These are phyloP conservation scores for Novumbra hubbsi DNA, from an alignment of 2,797 vertebrate genomes.

Conservation along the genomic window DNA sequence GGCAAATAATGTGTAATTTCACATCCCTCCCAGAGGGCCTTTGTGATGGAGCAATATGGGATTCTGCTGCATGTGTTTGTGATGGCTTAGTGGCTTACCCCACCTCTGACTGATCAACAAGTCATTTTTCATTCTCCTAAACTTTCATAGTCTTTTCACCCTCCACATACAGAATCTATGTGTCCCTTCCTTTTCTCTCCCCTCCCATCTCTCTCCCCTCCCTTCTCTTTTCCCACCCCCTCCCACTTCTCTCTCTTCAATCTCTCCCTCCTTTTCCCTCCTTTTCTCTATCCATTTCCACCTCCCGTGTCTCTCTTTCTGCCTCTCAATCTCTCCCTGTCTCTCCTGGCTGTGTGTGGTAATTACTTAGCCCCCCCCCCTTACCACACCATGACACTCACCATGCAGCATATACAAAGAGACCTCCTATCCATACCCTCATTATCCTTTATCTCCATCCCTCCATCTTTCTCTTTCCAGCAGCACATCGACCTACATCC, in stretches of 20 bases:
- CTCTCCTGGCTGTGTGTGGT: too few relatives aligned
- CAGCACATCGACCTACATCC: too few relatives aligned
- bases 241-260: neutral
- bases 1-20: neutral
- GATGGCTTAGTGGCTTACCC: conserved; percentile 4
- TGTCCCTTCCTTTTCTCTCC: neutral
- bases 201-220: neutral
- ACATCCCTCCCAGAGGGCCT: neutral
- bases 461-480: neutral
- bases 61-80: conserved; percentile 25
- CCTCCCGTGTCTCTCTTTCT: neutral
- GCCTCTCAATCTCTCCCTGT: neutral
- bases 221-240: neutral
- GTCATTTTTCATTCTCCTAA: neutral
- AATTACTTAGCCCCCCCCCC: too few relatives aligned
- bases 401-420: too few relatives aligned
- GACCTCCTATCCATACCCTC: neutral
- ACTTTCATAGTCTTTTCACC: neutral
- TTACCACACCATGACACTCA: too few relatives aligned
- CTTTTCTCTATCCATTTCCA: neutral
- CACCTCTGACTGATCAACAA: neutral
- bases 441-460: neutral
- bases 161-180: too few relatives aligned
- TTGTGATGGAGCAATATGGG: conserved; percentile 8
- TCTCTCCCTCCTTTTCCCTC: neutral